Conservation (phyloP, 2,113 vertebrate genomes). For the Stigmatopora argus region DNA sequence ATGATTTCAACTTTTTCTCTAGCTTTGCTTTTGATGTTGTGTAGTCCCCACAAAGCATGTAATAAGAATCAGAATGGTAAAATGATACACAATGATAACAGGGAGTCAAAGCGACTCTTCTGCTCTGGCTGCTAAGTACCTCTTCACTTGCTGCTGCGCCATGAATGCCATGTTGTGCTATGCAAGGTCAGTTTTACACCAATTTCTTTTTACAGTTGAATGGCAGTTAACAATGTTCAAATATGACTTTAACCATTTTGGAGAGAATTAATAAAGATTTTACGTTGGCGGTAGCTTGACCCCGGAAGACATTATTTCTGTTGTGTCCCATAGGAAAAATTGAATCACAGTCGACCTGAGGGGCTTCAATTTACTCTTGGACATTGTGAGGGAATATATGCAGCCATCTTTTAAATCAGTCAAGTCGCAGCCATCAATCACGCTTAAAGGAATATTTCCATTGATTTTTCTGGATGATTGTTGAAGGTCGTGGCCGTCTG, state of each 20-base stretch:
- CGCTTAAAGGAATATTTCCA: conserved; percentile 62
- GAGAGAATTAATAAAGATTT: not conserved
- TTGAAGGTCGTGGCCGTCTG: conserved; percentile 56
- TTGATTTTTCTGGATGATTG: conserved; percentile 55
- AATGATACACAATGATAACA: no score
- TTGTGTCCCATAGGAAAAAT: not conserved
- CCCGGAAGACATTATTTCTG: not conserved
- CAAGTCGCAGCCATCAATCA: conserved; percentile 61
- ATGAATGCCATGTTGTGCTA: not conserved
- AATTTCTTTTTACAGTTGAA: not conserved
- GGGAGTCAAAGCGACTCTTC: no score
- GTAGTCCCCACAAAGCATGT: not conserved
- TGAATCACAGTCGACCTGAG: not conserved
- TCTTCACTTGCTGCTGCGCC: no score
- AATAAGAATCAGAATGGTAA: no score
- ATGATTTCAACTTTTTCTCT: not conserved
- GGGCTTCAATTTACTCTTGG: not conserved
- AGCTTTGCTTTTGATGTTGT: not conserved
- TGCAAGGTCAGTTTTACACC: not conserved
- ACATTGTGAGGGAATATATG: not conserved
- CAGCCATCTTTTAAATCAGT: not conserved
- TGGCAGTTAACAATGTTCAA: not conserved
- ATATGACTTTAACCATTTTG: not conserved
- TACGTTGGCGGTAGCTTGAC: not conserved
- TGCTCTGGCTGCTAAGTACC: no score